Evolutionary conservation across 1,140 invertebrate genomes (phyloP).

Genomic region (Micrasema minimum): DNA sequence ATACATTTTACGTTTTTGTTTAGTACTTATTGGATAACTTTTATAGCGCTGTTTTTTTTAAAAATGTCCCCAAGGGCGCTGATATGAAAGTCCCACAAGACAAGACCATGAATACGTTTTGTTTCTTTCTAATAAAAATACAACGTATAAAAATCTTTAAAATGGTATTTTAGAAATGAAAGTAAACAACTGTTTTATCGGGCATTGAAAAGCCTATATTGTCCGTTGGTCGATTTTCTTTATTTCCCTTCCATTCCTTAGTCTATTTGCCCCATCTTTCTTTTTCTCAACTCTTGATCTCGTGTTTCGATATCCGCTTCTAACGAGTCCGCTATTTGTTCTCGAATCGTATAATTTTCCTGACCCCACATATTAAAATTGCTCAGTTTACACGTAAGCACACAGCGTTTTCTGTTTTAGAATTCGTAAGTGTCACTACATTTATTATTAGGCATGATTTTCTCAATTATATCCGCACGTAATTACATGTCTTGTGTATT

Average conservation of each 20-base stretch:
- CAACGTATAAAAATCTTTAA: background rate
- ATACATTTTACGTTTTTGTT: too few relatives aligned
- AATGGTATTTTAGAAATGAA: background rate
- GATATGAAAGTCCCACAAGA: too few relatives aligned
- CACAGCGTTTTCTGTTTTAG: background rate
- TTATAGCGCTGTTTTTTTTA: too few relatives aligned
- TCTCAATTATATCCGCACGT: background rate
- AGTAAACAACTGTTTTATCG: background rate
- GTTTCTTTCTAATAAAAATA: background rate
- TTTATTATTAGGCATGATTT: slow-evolving; percentile 3
- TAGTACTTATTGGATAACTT: too few relatives aligned
- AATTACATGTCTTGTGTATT: background rate
- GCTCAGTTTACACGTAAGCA: background rate
- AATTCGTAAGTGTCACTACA: background rate
- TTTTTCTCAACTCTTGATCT: background rate
- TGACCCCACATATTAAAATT: background rate
- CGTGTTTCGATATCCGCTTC: slow-evolving; percentile 5
- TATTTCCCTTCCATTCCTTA: background rate
- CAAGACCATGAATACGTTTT: background rate
- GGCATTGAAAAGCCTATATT: background rate
- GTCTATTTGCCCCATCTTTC: background rate
- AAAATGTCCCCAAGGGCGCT: too few relatives aligned
- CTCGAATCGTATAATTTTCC: slow-evolving; percentile 31
- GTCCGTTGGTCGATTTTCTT: background rate
- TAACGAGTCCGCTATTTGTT: slow-evolving; percentile 44